Evolutionary conservation across 2,113 vertebrate genomes (phyloP), one percentile per base, ranked within the genome.

Genomic region (Sinocyclocheilus rhinocerous): DNA sequence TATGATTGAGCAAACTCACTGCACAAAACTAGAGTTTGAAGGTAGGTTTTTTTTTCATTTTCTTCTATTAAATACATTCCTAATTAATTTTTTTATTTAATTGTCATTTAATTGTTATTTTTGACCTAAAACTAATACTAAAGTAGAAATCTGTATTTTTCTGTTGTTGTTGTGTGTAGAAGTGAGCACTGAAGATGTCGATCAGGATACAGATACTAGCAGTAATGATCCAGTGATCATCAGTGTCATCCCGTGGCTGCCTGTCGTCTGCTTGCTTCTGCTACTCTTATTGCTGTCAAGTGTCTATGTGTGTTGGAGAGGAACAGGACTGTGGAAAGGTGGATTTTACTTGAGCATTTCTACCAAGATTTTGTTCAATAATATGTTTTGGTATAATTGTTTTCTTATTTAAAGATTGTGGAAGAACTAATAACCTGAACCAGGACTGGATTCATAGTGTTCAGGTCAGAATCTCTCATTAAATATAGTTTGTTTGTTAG

Each of bases 231-330:
- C 55, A 59, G 29, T 7, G 29, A 59, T 15, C 73, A n/a, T 12
- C 24, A 6, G 12, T 48, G 18, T 29, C 15, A 1, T 24, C 15
- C 1, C 0, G 0, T 59, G 18, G 18, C 55, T 61, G 52, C 29
- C 57, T n/a, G 55, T 80, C 2, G 1, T 63, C 77, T 33, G 18
- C 42, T 22, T 59, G 20, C 20, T 80, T 80, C 33, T 63, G 55
- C 75, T 55, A 0, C 48, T 76, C 15, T 42, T 80, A 39, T 55
- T 80, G 52, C 0, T 42, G 29, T 80, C 55, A 61, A 42, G 29
- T 61, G 20, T 79, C 33, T 57, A 20, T 79, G 29, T 79, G 76
- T 79, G 50, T 22, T n/a, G 52, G 55, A 61, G 77, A 57, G 16
- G 0, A 77, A 29, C 48, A 76, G 0, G 16, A 77, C 52, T 61